Evolutionary conservation across 2,888 invertebrate species (phyloP).

Genomic region (Heliconius aoede): DNA sequence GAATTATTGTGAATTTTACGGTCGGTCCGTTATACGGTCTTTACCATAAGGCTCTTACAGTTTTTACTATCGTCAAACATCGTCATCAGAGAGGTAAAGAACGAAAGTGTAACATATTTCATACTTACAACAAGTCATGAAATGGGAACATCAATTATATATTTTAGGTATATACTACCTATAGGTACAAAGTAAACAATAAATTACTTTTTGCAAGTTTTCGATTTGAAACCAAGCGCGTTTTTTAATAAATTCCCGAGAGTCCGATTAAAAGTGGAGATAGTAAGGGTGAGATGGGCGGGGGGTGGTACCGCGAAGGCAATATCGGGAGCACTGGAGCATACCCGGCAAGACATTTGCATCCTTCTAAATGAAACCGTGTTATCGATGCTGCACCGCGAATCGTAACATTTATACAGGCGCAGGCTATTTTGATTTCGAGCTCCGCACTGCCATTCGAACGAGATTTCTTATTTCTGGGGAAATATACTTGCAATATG

Average conservation of each 20-base stretch:
- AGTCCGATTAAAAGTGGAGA: constrained; percentile 73
- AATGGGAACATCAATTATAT: background rate
- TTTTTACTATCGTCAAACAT: too few relatives aligned
- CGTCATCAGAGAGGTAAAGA: background rate
- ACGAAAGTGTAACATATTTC: background rate
- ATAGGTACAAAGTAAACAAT: constrained; percentile 24
- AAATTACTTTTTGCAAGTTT: constrained; percentile 37
- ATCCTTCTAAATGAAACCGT: constrained; percentile 65
- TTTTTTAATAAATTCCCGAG: constrained; percentile 71
- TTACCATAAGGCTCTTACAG: too few relatives aligned
- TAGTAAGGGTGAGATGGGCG: constrained; percentile 53
- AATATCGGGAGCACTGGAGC: constrained; percentile 72
- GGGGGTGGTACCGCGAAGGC: constrained; percentile 54
- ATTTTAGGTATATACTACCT: background rate
- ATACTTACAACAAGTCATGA: background rate
- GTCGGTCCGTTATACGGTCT: too few relatives aligned
- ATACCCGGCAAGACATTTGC: constrained; percentile 71
- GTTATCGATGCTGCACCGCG: constrained; percentile 66
- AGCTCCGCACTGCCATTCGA: constrained; percentile 35
- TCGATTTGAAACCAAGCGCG: constrained; percentile 44
- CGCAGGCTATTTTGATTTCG: constrained; percentile 43
- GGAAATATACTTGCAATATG: constrained; percentile 37
- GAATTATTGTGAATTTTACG: too few relatives aligned
- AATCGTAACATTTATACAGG: constrained; percentile 50
- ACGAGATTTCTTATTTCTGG: constrained; percentile 35